Evolutionary conservation across 2,888 invertebrate genomes (phyloP).

Genomic region (Lasioglossum vierecki): DNA sequence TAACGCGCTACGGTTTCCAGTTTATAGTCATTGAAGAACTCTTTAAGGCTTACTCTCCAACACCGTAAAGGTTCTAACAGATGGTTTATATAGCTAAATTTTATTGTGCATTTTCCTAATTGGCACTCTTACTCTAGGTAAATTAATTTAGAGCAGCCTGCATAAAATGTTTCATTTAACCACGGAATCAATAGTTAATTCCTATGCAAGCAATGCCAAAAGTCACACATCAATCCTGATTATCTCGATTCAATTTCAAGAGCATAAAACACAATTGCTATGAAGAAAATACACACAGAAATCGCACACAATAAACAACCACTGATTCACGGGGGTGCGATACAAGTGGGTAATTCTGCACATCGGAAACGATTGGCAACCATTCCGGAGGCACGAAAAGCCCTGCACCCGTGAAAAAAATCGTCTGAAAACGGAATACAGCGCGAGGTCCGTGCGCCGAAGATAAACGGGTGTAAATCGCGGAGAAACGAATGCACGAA

Average conservation of each 20-base stretch:
- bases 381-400: neutral
- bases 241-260: neutral
- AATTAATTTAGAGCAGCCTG: neutral
- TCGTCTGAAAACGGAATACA: neutral
- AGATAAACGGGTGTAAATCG: neutral
- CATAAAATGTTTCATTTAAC: neutral
- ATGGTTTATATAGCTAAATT: neutral
- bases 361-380: neutral
- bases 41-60: too few species aligned
- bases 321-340: neutral
- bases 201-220: neutral
- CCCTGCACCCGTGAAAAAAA: neutral
- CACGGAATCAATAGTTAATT: neutral
- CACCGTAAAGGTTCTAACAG: neutral
- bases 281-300: neutral
- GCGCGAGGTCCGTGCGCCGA: neutral
- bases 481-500: neutral
- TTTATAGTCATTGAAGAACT: neutral
- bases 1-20: neutral
- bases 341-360: neutral
- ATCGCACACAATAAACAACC: neutral
- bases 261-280: neutral
- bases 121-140: neutral
- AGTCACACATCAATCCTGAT: neutral
- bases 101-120: neutral